Conservation (phyloP, 1,140 invertebrate genomes). For the Patella vulgata region DNA sequence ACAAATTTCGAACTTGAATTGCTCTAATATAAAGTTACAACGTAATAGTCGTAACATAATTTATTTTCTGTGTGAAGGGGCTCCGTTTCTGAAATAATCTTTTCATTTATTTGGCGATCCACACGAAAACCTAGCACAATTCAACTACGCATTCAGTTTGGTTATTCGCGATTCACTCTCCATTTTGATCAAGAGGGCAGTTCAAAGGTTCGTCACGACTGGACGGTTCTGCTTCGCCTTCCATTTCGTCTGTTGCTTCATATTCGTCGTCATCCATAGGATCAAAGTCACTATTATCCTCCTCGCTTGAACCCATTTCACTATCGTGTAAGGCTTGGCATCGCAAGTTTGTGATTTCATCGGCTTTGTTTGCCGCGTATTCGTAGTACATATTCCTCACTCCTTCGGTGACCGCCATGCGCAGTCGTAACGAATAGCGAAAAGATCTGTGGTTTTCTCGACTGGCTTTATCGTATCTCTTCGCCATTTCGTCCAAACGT, state of each 20-base stretch:
- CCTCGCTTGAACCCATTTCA: conserved; percentile 32
- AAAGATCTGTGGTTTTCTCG: conserved; percentile 45
- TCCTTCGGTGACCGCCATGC: conserved; percentile 51
- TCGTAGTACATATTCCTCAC: conserved; percentile 58
- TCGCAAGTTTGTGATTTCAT: conserved; percentile 45
- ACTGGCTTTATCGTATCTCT: conserved; percentile 48
- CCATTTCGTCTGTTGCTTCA: conserved; percentile 9
- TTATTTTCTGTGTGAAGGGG: no score
- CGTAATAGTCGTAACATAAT: no score
- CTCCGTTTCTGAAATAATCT: no score
- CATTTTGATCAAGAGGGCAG: no score
- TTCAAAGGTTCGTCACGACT: no score
- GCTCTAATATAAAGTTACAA: no score
- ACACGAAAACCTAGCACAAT: no score
- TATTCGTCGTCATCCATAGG: conserved; percentile 9
- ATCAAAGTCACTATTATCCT: conserved; percentile 15
- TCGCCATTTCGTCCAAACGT: conserved; percentile 42
- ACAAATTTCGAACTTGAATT: no score
- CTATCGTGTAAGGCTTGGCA: conserved; percentile 37
- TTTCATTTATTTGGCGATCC: no score
- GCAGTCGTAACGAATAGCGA: conserved; percentile 50
- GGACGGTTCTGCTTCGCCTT: neutral
- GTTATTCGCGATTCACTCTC: no score
- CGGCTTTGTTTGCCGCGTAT: conserved; percentile 50
- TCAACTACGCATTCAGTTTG: no score